A percentile compares a stretch with the other conserved stretches of the same genome.
Conservation (phyloP, 2,113 vertebrate species). For the Excalfactoria chinensis region DNA sequence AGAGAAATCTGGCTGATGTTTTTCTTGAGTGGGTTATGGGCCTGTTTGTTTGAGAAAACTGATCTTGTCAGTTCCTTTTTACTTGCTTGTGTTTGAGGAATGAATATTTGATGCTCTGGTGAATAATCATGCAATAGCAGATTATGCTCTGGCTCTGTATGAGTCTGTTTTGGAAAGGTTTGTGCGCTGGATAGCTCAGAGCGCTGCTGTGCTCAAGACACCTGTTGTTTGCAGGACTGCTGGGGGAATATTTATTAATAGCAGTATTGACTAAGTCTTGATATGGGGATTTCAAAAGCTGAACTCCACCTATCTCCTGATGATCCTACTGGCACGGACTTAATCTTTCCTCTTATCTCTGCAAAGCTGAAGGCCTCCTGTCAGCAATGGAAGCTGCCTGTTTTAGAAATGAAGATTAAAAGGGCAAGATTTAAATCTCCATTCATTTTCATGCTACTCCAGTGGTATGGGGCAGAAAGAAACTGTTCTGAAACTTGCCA, state of each 20-base stretch:
- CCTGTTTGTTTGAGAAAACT: neutral
- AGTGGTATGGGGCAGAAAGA: neutral
- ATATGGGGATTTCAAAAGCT: neutral
- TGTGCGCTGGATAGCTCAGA: neutral
- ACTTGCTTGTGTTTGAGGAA: neutral
- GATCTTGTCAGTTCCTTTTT: neutral
- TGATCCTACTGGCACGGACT: neutral
- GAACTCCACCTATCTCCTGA: neutral
- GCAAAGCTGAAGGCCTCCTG: neutral
- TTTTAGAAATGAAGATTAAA: neutral
- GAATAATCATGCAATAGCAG: neutral
- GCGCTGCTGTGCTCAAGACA: neutral
- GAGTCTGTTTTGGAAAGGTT: neutral
- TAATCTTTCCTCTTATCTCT: neutral
- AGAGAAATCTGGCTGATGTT: neutral
- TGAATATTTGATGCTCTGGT: neutral
- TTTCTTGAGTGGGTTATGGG: neutral
- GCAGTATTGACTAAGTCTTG: neutral
- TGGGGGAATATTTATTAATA: neutral
- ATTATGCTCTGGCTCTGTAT: neutral
- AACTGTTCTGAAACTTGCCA: neutral
- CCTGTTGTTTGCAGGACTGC: neutral
- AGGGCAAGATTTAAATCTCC: neutral
- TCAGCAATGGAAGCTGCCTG: neutral
- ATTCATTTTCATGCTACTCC: neutral